Percentiles rank a stretch among this genome's conserved stretches.
Evolutionary conservation across 2,797 vertebrate species (phyloP).

Genomic region (Aselliscus stoliczkanus): DNA sequence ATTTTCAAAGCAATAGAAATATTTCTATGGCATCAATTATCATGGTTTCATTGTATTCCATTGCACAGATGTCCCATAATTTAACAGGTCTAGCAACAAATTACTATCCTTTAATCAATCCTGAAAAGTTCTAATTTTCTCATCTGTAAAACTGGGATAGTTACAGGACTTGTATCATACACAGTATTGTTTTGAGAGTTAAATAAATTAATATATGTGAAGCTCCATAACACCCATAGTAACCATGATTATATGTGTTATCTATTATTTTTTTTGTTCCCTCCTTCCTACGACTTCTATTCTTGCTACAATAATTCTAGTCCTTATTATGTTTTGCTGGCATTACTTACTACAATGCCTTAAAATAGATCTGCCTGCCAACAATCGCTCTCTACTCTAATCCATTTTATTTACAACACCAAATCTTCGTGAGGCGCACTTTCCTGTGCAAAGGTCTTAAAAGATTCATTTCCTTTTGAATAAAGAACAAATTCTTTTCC

Average conservation of each 20-base stretch:
- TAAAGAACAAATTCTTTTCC: constrained; percentile 10
- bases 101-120: not conserved
- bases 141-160: not conserved
- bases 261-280: not conserved
- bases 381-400: not conserved
- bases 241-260: not conserved
- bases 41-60: not conserved
- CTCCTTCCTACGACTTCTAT: constrained; percentile 17
- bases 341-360: constrained; percentile 22
- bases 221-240: not conserved
- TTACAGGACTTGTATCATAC: not conserved
- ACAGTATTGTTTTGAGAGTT: not conserved
- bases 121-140: constrained; percentile 26
- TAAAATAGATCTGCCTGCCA: constrained; percentile 19
- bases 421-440: not conserved
- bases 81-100: constrained; percentile 16
- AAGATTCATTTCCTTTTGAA: not conserved
- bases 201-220: not conserved
- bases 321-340: constrained; percentile 1
- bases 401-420: not conserved
- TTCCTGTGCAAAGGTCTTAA: constrained; percentile 31
- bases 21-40: not conserved
- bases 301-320: constrained; percentile 37
- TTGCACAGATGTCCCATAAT: not conserved
- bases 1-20: not conserved